Conservation (phyloP, 2,113 vertebrate genomes). For the Plecotus auritus region DNA sequence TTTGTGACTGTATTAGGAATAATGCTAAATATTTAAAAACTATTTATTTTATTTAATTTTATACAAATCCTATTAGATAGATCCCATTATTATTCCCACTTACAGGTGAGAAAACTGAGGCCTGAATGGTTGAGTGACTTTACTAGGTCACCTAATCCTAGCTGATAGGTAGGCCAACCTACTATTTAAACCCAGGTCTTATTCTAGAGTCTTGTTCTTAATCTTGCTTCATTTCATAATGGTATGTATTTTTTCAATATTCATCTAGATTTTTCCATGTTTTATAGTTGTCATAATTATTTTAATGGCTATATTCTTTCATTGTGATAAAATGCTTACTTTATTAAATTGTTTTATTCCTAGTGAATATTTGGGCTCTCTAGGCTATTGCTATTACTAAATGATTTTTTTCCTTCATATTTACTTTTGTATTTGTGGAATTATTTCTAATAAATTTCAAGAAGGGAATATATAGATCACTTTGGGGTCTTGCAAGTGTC, state of each 20-base stretch:
- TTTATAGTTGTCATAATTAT: neutral
- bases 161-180: neutral
- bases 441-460: neutral
- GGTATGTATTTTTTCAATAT: neutral
- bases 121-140: neutral
- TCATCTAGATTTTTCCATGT: neutral
- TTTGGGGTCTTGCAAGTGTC: neutral
- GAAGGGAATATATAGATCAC: neutral
- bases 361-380: neutral
- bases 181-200: neutral
- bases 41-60: constrained; percentile 23
- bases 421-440: constrained; percentile 10
- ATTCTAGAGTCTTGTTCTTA: constrained; percentile 22
- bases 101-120: neutral
- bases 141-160: neutral
- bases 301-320: neutral
- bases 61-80: neutral
- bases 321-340: neutral
- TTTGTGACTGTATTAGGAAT: neutral
- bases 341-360: neutral
- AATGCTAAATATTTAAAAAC: constrained; percentile 23
- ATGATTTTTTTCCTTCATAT: neutral
- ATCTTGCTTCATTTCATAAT: constrained; percentile 9
- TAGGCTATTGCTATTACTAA: neutral
- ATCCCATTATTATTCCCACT: neutral